phyloP scores from a whole-genome alignment of 1,140 invertebrate genomes.

The Onthophagus taurus region DNA sequence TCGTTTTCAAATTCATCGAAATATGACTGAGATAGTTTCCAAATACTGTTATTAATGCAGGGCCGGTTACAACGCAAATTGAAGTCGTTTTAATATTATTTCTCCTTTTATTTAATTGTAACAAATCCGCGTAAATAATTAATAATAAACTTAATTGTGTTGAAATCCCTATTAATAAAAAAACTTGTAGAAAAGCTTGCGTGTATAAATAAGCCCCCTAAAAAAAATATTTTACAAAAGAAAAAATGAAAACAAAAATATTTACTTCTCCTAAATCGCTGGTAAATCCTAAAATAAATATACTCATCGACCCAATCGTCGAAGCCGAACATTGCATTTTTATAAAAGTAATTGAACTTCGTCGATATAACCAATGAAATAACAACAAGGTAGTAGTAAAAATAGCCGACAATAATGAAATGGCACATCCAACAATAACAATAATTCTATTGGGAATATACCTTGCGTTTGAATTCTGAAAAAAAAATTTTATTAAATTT shows the following conservation, averaged over 20 bases:
- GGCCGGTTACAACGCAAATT: constrained; percentile 5
- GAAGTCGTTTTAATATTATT: constrained; percentile 6
- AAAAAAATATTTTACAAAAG: neutral
- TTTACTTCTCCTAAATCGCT: too few relatives aligned
- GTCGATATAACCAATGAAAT: constrained; percentile 1
- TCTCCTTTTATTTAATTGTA: neutral
- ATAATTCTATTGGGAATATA: neutral
- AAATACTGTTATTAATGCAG: constrained; percentile 1
- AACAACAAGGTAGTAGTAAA: neutral
- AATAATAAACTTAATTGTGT: constrained; percentile 4
- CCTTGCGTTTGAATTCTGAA: constrained; percentile 1
- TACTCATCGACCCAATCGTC: neutral
- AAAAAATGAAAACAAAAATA: neutral
- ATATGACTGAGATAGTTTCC: constrained; percentile 5
- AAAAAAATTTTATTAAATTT: neutral
- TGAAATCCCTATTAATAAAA: constrained; percentile 4
- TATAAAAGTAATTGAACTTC: constrained; percentile 1
- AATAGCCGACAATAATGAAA: constrained; percentile 1
- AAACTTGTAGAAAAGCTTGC: constrained; percentile 2
- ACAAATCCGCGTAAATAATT: constrained; percentile 1
- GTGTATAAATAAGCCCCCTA: constrained; percentile 5
- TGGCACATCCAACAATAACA: constrained; percentile 2
- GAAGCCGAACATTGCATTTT: constrained; percentile 4
- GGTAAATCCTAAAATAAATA: constrained; percentile 10
- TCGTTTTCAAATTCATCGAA: constrained; percentile 7